Base-by-base conservation (phyloP, 2,113 vertebrate species). In the Pseudorectes ferrugineus region DNA sequence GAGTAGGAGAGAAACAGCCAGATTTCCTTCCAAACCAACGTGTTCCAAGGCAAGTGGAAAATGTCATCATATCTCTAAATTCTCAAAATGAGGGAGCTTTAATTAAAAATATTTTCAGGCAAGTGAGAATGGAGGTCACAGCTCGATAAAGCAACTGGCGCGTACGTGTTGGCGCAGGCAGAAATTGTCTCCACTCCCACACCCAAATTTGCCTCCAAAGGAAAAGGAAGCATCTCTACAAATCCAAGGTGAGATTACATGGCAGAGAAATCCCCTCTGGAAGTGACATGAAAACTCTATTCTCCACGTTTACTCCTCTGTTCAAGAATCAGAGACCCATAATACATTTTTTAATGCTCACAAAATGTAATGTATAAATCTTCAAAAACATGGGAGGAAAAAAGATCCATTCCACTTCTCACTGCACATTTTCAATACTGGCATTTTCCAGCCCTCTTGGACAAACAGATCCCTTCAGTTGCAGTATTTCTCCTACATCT, bases 91-190 rank as follows among this genome's bases (percentile, higher is more conserved):
- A 48, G n/a, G 68, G 82, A 79, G 29, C 10, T 82, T 88, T 57
- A 59, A 79, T 82, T 75, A 76, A 85, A 65, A 72, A 21, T 18
- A 24, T 45, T 88, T 88, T 52, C 51, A 65, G 49, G 24, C 42
- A 76, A 82, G 83, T 57, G 59, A 88, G 76, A 84, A 58, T 3
- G 38, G 68, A 89, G 67, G 63, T 38, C 86, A 45, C 4, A 42
- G 49, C 59, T 40, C 38, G 7, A 45, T 16, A 15, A 38, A 75
- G 75, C 2, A 10, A 8, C 35, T 28, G 70, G 49, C 0, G 0
- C 0, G 0, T 22, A 26, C 3, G 13, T 55, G 73, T 12, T 46
- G 48, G 62, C 14, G 4, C 22, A 33, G 9, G 17, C 40, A 75
- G 51, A 57, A 84, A 59, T 40, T 61, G 62, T 3, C 1, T 74